Evolutionary conservation across 2,888 invertebrate species (phyloP).

Genomic region (Drosophila nr. perissopoda): DNA sequence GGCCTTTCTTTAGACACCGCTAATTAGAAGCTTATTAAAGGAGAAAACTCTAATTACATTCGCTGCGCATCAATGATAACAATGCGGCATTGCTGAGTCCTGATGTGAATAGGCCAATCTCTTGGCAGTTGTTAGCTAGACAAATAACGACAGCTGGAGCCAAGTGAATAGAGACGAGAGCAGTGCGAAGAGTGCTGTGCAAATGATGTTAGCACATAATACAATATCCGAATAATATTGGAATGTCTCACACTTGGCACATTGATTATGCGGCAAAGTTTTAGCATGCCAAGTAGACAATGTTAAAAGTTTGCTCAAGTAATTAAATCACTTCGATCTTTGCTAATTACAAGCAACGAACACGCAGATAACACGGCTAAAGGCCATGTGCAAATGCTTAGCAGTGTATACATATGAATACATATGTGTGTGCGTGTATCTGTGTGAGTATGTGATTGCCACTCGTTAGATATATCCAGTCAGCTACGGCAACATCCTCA

Average conservation of each 20-base stretch:
- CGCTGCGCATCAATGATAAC: conserved; percentile 74
- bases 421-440: background rate
- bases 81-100: conserved; percentile 42
- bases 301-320: conserved; percentile 79
- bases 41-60: conserved; percentile 71
- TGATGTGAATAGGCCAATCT: conserved; percentile 43
- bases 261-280: conserved; percentile 64
- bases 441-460: conserved; percentile 17
- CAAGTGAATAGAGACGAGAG: background rate
- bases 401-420: background rate
- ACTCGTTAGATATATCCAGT: conserved; percentile 69
- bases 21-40: conserved; percentile 75
- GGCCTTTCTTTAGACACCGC: conserved; percentile 41
- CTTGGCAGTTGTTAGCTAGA: conserved; percentile 13
- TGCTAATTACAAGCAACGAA: conserved; percentile 77
- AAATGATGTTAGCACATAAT: background rate
- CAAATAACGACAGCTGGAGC: conserved; percentile 20
- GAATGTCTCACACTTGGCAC: conserved; percentile 46
- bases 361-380: conserved; percentile 49
- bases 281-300: conserved; percentile 72
- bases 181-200: background rate
- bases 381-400: conserved; percentile 7
- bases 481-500: conserved; percentile 61
- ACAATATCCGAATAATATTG: conserved; percentile 24
- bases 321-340: conserved; percentile 82